These are phyloP conservation scores for Corbicula japonica DNA, from an alignment of 2,888 invertebrate species.

Conservation along the genomic window DNA sequence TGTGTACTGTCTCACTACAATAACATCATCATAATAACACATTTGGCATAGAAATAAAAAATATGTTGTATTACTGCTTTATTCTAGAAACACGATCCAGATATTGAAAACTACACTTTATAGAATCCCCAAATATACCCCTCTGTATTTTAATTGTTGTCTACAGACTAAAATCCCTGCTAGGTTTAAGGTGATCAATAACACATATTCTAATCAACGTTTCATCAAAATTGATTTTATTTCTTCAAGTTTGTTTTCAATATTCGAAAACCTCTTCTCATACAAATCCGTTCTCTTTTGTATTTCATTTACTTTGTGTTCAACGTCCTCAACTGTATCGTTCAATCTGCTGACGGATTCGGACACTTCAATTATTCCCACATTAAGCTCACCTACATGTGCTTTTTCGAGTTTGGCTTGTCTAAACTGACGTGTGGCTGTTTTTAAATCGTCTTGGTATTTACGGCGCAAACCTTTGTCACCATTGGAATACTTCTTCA, in stretches of 20 bases:
- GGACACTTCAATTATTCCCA: constrained; percentile 78
- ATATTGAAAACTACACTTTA: too few species aligned
- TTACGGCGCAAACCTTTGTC: constrained; percentile 51
- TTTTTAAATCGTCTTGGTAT: constrained; percentile 67
- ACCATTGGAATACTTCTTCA: constrained; percentile 60
- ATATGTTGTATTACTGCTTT: too few species aligned
- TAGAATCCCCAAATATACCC: too few species aligned
- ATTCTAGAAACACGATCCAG: too few species aligned
- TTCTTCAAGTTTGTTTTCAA: constrained; percentile 58
- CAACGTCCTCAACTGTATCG: constrained; percentile 44
- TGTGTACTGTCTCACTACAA: too few species aligned
- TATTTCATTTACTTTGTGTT: constrained; percentile 23
- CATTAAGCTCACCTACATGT: constrained; percentile 75
- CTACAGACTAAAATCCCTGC: too few species aligned
- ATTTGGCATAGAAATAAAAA: too few species aligned
- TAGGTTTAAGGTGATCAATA: too few species aligned
- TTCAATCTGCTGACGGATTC: constrained; percentile 71
- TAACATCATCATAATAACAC: too few species aligned
- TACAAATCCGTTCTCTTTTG: constrained; percentile 24
- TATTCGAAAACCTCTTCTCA: constrained; percentile 44
- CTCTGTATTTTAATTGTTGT: too few species aligned
- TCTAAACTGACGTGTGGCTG: constrained; percentile 70
- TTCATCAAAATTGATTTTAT: too few species aligned
- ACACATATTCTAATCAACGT: too few species aligned
- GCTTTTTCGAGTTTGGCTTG: constrained; percentile 69